phyloP scores from a whole-genome alignment of 2,888 invertebrate genomes.

The Drosophila mercatorum region DNA sequence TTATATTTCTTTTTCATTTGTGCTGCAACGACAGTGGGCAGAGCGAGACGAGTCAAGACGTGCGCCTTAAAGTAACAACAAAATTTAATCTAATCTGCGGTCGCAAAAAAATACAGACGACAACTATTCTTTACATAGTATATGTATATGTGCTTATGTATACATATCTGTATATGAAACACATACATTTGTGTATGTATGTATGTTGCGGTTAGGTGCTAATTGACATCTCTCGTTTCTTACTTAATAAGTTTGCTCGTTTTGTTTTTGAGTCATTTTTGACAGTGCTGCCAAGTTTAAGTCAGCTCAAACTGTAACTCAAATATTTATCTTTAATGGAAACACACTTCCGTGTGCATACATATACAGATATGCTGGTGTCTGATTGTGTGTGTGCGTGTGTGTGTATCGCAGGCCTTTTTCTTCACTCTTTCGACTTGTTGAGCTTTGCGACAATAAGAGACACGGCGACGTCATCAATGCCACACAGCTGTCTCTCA shows the following conservation, averaged over 20 bases:
- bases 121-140: conserved; percentile 31
- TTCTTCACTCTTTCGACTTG: conserved; percentile 49
- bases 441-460: conserved; percentile 49
- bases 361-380: conserved; percentile 24
- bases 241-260: conserved; percentile 40
- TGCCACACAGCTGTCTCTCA: conserved; percentile 22
- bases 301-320: conserved; percentile 44
- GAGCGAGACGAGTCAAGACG: conserved; percentile 19
- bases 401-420: conserved; percentile 22
- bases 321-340: conserved; percentile 51
- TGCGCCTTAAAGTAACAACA: conserved; percentile 73
- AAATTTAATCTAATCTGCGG: conserved; percentile 75
- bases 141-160: background rate
- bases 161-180: conserved; percentile 4
- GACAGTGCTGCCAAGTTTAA: conserved; percentile 59
- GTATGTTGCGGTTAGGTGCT: conserved; percentile 66
- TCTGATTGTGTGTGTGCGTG: background rate
- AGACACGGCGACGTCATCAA: conserved; percentile 53
- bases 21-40: conserved; percentile 31
- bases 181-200: conserved; percentile 9
- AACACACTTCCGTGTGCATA: conserved; percentile 53
- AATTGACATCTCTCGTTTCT: conserved; percentile 58
- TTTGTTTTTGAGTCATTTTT: conserved; percentile 34
- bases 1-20: conserved; percentile 36
- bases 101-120: conserved; percentile 53